phyloP scores from a whole-genome alignment of 2,113 vertebrate species.

The Himantopus leucocephalus region DNA sequence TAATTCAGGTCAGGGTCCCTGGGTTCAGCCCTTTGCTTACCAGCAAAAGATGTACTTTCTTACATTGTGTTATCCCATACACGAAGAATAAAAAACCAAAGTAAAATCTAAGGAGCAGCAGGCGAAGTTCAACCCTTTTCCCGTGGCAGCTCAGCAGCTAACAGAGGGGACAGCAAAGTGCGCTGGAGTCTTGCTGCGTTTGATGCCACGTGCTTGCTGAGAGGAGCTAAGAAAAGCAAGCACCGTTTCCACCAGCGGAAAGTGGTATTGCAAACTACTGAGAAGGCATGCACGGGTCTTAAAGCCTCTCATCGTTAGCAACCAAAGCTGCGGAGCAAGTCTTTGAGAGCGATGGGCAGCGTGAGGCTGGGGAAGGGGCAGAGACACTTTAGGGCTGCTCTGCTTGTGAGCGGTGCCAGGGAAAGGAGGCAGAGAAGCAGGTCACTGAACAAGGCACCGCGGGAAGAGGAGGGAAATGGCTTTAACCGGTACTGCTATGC shows the following conservation, averaged over 20 bases:
- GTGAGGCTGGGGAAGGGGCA: neutral
- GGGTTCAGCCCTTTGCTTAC: neutral
- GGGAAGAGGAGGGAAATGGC: neutral
- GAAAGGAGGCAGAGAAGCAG: neutral
- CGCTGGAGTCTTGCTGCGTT: neutral
- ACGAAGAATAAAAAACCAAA: neutral
- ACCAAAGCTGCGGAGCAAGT: neutral
- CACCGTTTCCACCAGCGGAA: neutral
- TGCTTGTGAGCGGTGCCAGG: neutral
- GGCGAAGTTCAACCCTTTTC: neutral
- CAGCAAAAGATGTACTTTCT: neutral
- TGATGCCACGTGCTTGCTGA: neutral
- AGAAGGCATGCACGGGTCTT: rapidly evolving
- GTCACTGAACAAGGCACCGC: neutral
- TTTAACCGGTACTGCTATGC: neutral
- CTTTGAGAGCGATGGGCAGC: neutral
- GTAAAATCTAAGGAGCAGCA: neutral
- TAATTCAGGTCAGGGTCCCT: neutral
- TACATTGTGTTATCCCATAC: neutral
- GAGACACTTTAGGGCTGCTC: neutral
- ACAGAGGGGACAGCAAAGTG: neutral
- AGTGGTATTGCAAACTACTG: neutral
- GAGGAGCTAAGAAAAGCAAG: neutral
- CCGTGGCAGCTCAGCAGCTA: neutral
- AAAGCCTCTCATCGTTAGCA: neutral